Evolutionary conservation across 2,797 vertebrate species (phyloP), one percentile per base, ranked within the genome.

Genomic region (Tenualosa thibaudeaui): DNA sequence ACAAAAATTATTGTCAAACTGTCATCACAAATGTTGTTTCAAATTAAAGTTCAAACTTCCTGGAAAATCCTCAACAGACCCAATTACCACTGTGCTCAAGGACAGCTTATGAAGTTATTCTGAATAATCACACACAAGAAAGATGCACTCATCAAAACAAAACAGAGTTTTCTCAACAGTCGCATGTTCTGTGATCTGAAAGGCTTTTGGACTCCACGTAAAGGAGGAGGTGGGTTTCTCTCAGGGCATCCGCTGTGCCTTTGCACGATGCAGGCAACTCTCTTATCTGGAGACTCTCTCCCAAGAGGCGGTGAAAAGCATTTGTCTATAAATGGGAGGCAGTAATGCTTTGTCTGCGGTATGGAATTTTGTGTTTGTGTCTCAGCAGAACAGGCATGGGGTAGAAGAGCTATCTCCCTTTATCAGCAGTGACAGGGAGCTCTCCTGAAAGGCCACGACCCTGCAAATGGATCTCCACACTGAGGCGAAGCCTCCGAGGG

Each of bases 31-130:
- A 60, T 60, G 58, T 24, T 60, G n/a, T 6, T 60, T 60, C 58
- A 60, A 78, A 78, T 78, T 78, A 78, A 43, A 78, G 37, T 78
- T 78, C 71, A 78, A 78, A 78, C 71, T 78, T 78, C 71, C 71
- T 78, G 71, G 19, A 75, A 40, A 78, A 78, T 78, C 40, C 71
- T 78, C 71, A 7, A 19, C 71, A 78, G 71, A 78, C 71, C 71
- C 37, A 78, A 78, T 78, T 78, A 78, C 40, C 19, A 40, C 40
- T 17, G 13, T 22, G 71, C 37, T 78, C 17, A 17, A 78, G 40
- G 71, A 78, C 17, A 78, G 37, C 37, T 78, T 78, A 19, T 78
- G 71, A 78, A 78, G 71, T 46, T 22, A 9, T 78, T 78, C 19
- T 78, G 71, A 78, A 78, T 19, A 78, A 37, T 22, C 58, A 10